A percentile compares a stretch with the other conserved stretches of the same genome.
Conservation (phyloP, 1,140 invertebrate species). For the Eupristina koningsbergeri region DNA sequence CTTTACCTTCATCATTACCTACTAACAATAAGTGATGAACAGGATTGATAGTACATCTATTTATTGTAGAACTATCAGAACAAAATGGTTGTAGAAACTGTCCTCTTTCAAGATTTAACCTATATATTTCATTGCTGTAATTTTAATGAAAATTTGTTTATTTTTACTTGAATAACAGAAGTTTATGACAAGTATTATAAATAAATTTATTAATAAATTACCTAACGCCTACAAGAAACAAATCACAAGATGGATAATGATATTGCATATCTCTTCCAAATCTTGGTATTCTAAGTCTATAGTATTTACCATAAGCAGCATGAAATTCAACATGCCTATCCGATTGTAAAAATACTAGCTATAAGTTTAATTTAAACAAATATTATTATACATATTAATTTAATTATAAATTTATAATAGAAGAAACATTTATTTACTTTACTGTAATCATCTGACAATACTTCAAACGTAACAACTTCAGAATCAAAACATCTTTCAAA, state of each 20-base stretch:
- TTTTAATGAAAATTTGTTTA: background rate
- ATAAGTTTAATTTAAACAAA: slow-evolving; percentile 61
- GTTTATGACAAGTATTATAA: slow-evolving; percentile 20
- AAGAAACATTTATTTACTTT: slow-evolving; percentile 78
- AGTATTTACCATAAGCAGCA: slow-evolving; percentile 91
- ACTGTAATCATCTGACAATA: slow-evolving; percentile 91
- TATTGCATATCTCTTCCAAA: slow-evolving; percentile 96
- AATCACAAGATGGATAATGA: slow-evolving; percentile 91
- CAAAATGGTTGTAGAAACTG: slow-evolving; percentile 90
- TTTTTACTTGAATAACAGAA: slow-evolving; percentile 6
- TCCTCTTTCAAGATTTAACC: slow-evolving; percentile 96
- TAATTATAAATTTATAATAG: slow-evolving; percentile 24
- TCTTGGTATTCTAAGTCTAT: slow-evolving; percentile 92
- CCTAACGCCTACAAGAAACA: slow-evolving; percentile 92
- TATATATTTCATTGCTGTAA: slow-evolving; percentile 89
- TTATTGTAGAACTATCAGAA: slow-evolving; percentile 84
- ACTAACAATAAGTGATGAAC: slow-evolving; percentile 89
- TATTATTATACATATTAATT: background rate
- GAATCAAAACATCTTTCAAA: slow-evolving; percentile 99
- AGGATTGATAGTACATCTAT: slow-evolving; percentile 91
- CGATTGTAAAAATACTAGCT: slow-evolving; percentile 86
- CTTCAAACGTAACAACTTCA: slow-evolving; percentile 91
- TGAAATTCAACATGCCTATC: slow-evolving; percentile 97
- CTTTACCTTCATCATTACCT: slow-evolving; percentile 92
- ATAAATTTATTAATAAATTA: slow-evolving; percentile 49